Percentiles rank a stretch among this genome's conserved stretches.
These are phyloP conservation scores for Balaeniceps rex DNA, from an alignment of 2,113 vertebrate genomes.

Conservation along the genomic window DNA sequence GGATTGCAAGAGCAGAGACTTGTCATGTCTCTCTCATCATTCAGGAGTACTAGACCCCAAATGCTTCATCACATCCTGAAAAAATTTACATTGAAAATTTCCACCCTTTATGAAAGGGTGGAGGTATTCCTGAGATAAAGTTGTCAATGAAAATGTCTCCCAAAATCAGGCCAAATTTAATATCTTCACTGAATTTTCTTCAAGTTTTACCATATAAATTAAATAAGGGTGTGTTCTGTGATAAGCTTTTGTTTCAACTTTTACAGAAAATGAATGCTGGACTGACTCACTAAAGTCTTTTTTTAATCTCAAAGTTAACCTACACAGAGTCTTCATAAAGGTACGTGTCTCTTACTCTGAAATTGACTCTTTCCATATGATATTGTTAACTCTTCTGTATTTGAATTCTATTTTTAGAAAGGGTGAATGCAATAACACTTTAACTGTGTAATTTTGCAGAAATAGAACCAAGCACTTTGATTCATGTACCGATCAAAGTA, in stretches of 20 bases:
- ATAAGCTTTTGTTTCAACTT: background rate
- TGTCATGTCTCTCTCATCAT: background rate
- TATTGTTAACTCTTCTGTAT: background rate
- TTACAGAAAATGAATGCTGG: background rate
- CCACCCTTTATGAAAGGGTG: background rate
- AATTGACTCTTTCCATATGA: background rate
- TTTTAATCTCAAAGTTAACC: background rate
- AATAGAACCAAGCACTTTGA: background rate
- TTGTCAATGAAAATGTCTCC: background rate
- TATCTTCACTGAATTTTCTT: background rate
- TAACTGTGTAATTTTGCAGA: background rate
- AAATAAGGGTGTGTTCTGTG: background rate
- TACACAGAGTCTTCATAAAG: background rate
- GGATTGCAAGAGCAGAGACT: background rate
- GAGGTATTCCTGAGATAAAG: background rate
- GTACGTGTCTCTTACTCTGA: background rate
- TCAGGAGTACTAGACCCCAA: background rate
- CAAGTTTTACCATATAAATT: background rate
- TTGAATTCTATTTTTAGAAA: background rate
- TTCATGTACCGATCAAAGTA: background rate
- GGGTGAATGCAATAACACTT: background rate
- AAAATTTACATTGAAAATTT: background rate
- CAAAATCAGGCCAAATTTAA: background rate
- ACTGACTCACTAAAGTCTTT: background rate
- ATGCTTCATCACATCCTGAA: background rate